A percentile compares a stretch with the other conserved stretches of the same genome.
phyloP scores from a whole-genome alignment of 2,113 vertebrate genomes.

The Desmodus rotundus region DNA sequence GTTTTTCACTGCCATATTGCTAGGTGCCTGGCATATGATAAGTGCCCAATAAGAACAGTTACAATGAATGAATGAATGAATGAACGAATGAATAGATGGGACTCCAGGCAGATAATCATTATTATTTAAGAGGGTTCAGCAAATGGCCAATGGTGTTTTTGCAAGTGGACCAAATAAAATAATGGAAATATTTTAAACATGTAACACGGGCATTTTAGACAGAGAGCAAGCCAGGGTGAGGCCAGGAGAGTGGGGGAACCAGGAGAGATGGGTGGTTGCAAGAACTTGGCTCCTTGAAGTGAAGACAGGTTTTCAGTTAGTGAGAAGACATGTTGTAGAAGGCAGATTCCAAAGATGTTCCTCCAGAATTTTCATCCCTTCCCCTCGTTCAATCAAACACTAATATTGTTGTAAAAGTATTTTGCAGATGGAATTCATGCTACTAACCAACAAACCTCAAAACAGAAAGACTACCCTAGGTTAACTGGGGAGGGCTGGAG shows the following conservation, averaged over 20 bases:
- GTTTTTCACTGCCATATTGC: neutral
- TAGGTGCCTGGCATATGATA: neutral
- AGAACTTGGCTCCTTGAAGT: neutral
- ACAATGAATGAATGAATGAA: neutral
- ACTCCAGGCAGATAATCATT: neutral
- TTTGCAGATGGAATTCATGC: neutral
- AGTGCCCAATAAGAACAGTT: neutral
- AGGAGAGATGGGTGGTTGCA: neutral
- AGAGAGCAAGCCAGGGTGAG: neutral
- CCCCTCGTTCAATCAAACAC: neutral
- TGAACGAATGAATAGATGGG: neutral
- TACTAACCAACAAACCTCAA: neutral
- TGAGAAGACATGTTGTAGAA: neutral
- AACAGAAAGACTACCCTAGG: neutral
- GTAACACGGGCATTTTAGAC: neutral
- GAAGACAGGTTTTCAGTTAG: neutral
- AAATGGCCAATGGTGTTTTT: neutral
- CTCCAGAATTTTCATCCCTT: neutral
- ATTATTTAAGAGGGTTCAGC: neutral
- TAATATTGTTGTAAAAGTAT: neutral
- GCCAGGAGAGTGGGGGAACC: neutral
- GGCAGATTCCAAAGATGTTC: neutral
- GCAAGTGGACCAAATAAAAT: neutral
- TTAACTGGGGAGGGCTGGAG: rapidly evolving
- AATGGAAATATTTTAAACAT: neutral